Conservation (phyloP, 2,797 vertebrate species). For the Pempheris klunzingeri region DNA sequence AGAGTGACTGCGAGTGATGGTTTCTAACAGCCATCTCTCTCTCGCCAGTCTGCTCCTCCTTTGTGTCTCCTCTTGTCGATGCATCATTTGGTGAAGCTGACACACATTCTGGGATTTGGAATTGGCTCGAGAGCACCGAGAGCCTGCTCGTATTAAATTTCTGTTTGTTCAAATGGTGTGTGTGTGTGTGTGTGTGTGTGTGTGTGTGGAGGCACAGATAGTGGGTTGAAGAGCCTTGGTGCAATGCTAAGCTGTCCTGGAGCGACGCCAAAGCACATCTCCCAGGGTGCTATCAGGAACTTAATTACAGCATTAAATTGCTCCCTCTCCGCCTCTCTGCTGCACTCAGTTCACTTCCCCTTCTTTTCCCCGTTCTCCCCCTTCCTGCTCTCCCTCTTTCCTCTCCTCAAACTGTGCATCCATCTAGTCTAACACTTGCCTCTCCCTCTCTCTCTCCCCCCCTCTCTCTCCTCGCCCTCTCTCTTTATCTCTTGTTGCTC, state of each 20-base stretch:
- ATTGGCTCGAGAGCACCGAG: conserved; percentile 52
- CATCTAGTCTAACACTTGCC: conserved; percentile 39
- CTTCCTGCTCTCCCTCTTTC: conserved; percentile 14
- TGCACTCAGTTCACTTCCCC: conserved; percentile 48
- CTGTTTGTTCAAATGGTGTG: conserved; percentile 58
- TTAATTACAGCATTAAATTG: conserved; percentile 82
- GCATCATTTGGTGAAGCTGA: conserved; percentile 67
- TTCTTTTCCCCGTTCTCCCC: conserved; percentile 28
- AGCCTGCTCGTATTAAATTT: conserved; percentile 61
- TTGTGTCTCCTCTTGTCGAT: conserved; percentile 66
- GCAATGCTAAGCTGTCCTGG: conserved; percentile 75
- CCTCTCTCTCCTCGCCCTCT: conserved; percentile 6
- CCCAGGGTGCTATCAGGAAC: conserved; percentile 80
- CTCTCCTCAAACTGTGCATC: conserved; percentile 42
- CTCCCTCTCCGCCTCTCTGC: conserved; percentile 65
- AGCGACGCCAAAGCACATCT: conserved; percentile 78
- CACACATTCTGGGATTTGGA: conserved; percentile 66
- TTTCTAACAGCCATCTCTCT: conserved; percentile 60
- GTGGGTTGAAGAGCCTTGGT: conserved; percentile 65
- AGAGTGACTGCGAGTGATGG: conserved; percentile 61
- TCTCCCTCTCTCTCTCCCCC: conserved; percentile 1
- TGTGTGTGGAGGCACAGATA: conserved; percentile 27
- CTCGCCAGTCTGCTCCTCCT: conserved; percentile 60
- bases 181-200: conserved; percentile 26
- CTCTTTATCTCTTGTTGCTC: conserved; percentile 37